Percentiles rank a stretch among this genome's conserved stretches.
These are phyloP conservation scores for Halocaridina rubra DNA, from an alignment of 2,888 invertebrate genomes.

Conservation along the genomic window DNA sequence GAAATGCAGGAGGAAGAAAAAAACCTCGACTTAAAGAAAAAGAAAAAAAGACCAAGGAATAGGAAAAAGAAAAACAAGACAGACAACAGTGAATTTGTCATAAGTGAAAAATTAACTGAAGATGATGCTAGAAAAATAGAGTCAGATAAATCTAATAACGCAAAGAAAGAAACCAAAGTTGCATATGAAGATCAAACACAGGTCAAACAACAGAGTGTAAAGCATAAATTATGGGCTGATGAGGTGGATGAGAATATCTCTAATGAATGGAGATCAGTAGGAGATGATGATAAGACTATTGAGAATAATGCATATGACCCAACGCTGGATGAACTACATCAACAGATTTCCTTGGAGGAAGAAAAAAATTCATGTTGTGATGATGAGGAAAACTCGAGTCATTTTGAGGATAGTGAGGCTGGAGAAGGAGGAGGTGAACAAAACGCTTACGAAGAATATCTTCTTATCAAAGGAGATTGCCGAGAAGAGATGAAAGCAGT, in stretches of 20 bases:
- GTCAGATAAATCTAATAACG: no score
- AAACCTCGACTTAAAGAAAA: neutral
- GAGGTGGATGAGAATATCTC: neutral
- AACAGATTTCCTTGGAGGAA: neutral
- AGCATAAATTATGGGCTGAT: neutral
- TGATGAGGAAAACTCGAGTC: neutral
- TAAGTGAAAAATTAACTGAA: no score
- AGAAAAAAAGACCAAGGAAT: neutral
- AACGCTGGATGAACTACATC: neutral
- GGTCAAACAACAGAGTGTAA: neutral
- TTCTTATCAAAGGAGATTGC: constrained; percentile 12
- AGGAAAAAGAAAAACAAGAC: neutral
- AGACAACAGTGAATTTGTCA: neutral
- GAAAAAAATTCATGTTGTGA: neutral
- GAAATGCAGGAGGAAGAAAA: neutral
- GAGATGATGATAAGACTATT: neutral
- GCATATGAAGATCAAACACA: no score
- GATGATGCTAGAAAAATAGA: no score
- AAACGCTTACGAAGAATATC: constrained; percentile 36
- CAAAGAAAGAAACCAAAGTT: no score
- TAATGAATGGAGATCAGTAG: neutral
- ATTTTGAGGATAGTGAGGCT: neutral
- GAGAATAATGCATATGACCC: neutral
- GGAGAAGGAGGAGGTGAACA: constrained; percentile 44
- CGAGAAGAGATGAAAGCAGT: constrained; percentile 32